Percentiles rank a stretch among this genome's conserved stretches.
These are phyloP conservation scores for Xylocampa areola DNA, from an alignment of 2,888 invertebrate species.

Conservation along the genomic window DNA sequence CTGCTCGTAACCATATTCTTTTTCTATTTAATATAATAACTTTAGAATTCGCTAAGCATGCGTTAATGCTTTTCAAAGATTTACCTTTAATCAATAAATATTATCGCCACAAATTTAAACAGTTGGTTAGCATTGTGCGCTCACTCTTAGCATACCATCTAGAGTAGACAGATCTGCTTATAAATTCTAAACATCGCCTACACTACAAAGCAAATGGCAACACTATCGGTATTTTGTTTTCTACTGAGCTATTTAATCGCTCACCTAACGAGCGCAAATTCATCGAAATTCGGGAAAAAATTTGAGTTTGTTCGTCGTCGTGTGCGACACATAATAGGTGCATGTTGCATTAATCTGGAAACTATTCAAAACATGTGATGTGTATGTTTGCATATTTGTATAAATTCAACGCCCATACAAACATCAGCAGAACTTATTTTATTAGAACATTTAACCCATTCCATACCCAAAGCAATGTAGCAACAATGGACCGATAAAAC, in stretches of 20 bases:
- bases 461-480: constrained; percentile 27
- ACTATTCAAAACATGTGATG: constrained; percentile 1
- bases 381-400: constrained; percentile 17
- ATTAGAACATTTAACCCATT: constrained; percentile 48
- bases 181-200: constrained; percentile 35
- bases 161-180: constrained; percentile 7
- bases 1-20: no score
- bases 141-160: constrained; percentile 17
- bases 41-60: constrained; percentile 40
- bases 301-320: not conserved
- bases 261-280: no score
- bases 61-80: no score
- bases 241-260: constrained; percentile 16
- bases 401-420: constrained; percentile 21
- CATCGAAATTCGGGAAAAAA: constrained; percentile 17
- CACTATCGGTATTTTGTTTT: constrained; percentile 14
- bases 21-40: no score
- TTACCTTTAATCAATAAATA: constrained; percentile 39
- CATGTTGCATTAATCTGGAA: not conserved
- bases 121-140: constrained; percentile 36
- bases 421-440: constrained; percentile 27
- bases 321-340: not conserved
- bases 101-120: constrained; percentile 42
- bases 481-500: constrained; percentile 28
- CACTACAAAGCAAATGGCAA: constrained; percentile 29